phyloP scores from a whole-genome alignment of 2,113 vertebrate genomes.

The Jacana jacana region DNA sequence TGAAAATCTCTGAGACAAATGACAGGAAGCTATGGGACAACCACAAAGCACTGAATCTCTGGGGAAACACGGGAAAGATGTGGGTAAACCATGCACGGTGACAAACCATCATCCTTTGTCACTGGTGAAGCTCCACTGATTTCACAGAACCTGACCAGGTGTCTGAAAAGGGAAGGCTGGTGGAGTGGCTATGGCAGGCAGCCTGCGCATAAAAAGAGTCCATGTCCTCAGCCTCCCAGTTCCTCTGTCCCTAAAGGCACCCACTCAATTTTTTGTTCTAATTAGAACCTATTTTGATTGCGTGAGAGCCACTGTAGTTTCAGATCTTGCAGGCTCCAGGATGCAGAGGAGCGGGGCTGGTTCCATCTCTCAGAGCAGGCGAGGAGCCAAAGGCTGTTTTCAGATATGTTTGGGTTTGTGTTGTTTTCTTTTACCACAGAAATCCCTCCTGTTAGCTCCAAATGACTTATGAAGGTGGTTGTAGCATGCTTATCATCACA shows the following conservation, averaged over 20 bases:
- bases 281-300: not conserved
- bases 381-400: not conserved
- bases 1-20: not conserved
- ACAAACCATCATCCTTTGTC: not conserved
- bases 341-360: fast-evolving
- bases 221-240: not conserved
- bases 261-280: not conserved
- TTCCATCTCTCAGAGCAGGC: not conserved
- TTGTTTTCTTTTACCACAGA: not conserved
- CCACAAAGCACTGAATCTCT: not conserved
- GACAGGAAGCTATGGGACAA: not conserved
- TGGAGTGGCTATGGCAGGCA: not conserved
- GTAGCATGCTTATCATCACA: not conserved
- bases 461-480: not conserved
- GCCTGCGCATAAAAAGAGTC: not conserved
- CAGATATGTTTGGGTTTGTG: not conserved
- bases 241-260: not conserved
- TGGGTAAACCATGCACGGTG: not conserved
- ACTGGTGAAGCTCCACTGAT: not conserved
- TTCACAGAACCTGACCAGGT: not conserved
- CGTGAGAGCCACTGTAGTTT: not conserved
- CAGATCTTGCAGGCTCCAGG: not conserved
- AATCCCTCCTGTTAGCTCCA: not conserved
- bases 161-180: not conserved
- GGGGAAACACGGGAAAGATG: not conserved